Conservation (phyloP, 2,888 invertebrate genomes). For the Lissocephala sabroskyi region DNA sequence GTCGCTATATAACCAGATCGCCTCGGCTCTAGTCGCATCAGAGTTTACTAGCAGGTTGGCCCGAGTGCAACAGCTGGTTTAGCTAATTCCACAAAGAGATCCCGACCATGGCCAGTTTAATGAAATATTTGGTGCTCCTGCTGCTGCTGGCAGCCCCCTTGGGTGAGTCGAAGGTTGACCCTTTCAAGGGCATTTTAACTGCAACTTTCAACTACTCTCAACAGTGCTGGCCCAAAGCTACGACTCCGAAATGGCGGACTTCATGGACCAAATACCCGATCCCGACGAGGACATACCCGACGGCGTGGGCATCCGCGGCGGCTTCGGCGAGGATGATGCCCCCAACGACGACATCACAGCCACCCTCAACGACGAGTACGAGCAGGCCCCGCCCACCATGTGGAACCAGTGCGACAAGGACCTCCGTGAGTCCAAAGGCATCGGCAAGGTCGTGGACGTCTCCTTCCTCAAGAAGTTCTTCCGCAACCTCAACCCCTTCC, state of each 20-base stretch:
- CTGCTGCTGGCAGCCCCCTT: neutral
- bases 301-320: constrained; percentile 23
- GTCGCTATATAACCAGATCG: constrained; percentile 25
- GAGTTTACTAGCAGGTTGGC: constrained; percentile 28
- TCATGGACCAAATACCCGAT: constrained; percentile 34
- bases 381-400: constrained; percentile 37
- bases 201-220: too few relatives aligned
- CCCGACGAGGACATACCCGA: constrained; percentile 14
- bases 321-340: constrained; percentile 28
- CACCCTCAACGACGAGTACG: constrained; percentile 44
- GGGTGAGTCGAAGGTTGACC: neutral
- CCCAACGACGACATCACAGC: constrained; percentile 23
- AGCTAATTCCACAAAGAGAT: constrained; percentile 20
- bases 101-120: neutral
- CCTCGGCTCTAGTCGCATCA: constrained; percentile 19
- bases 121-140: neutral
- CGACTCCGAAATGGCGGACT: constrained; percentile 36
- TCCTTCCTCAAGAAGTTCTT: constrained; percentile 56
- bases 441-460: constrained; percentile 48
- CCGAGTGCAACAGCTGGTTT: constrained; percentile 9
- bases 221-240: constrained; percentile 12
- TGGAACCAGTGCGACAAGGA: constrained; percentile 64
- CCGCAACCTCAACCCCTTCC: constrained; percentile 55
- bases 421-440: constrained; percentile 42
- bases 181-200: neutral